Evolutionary conservation across 2,113 vertebrate genomes (phyloP), one percentile per base, ranked within the genome.

Genomic region (Grallaria varia): DNA sequence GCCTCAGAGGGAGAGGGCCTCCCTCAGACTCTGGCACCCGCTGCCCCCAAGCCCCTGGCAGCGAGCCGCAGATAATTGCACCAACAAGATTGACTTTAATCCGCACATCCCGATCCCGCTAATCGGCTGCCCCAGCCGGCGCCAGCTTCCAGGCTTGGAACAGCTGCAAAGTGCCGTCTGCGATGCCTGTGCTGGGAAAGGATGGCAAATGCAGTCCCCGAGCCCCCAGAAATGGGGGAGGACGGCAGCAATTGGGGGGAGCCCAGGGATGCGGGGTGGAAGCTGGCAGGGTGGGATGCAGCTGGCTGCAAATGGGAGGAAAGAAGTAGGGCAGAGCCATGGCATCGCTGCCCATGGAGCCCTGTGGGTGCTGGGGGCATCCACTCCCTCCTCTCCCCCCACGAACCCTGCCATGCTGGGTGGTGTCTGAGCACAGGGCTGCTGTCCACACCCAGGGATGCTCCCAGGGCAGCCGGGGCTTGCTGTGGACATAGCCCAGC

Each of bases 11-110:
- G 27, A 71, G 24, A 66, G 47, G 42, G 45, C 47, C 56, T 68
- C 39, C 35, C 55, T 56, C 50, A 5, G 1, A 44, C 45, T 19
- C 42, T n/a, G 4, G 56, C 40, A 68, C 77, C 87, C 67, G 2
- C 50, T 10, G 3, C 18, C 50, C 75, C 84, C 4, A 6, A 71
- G 84, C 64, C 86, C 92, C 76, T 49, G 13, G 94, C 90, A 96
- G 86, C 6, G 2, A 91, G 95, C 53, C 22, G 17, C 93, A 95
- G 92, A 97, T 95, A 97, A 96, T 96, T 89, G 92, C 91, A 82
- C 92, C 95, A 96, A 95, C 79, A 84, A 91, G 97, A 96, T 94
- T 83, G 93, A 93, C 95, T 91, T 91, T 96, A 97, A 97, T 95
- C 95, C 84, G 35, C 74, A 94, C 94, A 94, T 90, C 96, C 96